Conservation (phyloP, 2,888 invertebrate genomes). For the Agriotes lineatus region DNA sequence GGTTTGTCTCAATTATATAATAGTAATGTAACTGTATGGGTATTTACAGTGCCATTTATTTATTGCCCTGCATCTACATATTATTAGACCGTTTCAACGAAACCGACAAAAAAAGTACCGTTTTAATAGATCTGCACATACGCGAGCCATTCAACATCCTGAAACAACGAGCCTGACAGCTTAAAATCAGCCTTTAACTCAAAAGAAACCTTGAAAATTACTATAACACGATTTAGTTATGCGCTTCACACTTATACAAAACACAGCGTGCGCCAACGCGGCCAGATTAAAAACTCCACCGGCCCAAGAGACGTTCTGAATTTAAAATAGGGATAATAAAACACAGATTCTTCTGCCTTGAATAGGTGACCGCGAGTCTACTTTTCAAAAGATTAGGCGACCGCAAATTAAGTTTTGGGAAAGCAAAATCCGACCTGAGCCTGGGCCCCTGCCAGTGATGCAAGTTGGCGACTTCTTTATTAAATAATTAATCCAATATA, state of each 20-base stretch:
- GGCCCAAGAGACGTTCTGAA: too few relatives aligned
- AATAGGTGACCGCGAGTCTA: too few relatives aligned
- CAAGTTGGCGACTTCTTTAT: too few relatives aligned
- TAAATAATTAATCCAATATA: too few relatives aligned
- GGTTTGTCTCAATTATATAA: constrained; percentile 25
- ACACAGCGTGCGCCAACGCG: neutral
- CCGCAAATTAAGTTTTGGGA: too few relatives aligned
- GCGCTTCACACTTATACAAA: constrained; percentile 21
- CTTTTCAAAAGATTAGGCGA: too few relatives aligned
- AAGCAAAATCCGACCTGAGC: too few relatives aligned
- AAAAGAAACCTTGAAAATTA: constrained; percentile 19
- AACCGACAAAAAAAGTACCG: constrained; percentile 26
- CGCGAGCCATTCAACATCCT: constrained; percentile 29
- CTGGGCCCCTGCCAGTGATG: too few relatives aligned
- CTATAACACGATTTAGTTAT: constrained; percentile 28
- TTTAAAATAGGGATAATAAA: too few relatives aligned
- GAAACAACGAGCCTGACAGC: constrained; percentile 23
- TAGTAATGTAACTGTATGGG: constrained; percentile 29
- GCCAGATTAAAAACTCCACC: neutral
- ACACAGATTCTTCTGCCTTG: too few relatives aligned
- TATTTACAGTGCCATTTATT: constrained; percentile 33
- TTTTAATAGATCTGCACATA: constrained; percentile 32
- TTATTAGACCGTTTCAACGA: constrained; percentile 24
- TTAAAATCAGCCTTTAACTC: constrained; percentile 22
- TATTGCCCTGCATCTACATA: constrained; percentile 30